A percentile compares a stretch with the other conserved stretches of the same genome.
These are phyloP conservation scores for Drosophila anomalata DNA, from an alignment of 2,888 invertebrate genomes.

Conservation along the genomic window DNA sequence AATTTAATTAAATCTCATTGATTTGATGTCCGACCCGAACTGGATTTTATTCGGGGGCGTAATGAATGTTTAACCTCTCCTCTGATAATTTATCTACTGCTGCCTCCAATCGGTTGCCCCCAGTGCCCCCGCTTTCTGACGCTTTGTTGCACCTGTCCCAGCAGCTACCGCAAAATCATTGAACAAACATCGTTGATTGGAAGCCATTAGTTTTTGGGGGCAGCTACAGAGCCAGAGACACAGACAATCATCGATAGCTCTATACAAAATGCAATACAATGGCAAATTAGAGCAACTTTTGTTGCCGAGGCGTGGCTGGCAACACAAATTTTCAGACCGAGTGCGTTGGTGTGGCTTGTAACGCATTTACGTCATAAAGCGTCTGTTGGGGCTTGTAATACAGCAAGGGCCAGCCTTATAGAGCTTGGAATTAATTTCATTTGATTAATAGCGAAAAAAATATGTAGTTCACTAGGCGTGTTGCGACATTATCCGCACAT, in stretches of 20 bases:
- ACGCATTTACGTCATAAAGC: slow-evolving; percentile 25
- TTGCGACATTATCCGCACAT: neutral
- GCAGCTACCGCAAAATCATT: slow-evolving; percentile 44
- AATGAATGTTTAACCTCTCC: slow-evolving; percentile 37
- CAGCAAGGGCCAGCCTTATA: slow-evolving; percentile 10
- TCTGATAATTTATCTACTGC: slow-evolving; percentile 26
- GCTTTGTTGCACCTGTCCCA: slow-evolving; percentile 53
- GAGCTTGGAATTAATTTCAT: slow-evolving; percentile 11
- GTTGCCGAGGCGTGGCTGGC: slow-evolving; percentile 32
- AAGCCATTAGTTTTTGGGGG: slow-evolving; percentile 48
- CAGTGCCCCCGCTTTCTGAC: slow-evolving; percentile 16
- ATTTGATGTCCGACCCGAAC: slow-evolving; percentile 5
- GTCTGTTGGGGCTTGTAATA: slow-evolving; percentile 1
- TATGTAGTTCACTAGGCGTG: too few species aligned
- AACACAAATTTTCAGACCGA: slow-evolving; percentile 15
- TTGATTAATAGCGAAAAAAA: too few species aligned
- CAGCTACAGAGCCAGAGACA: slow-evolving; percentile 6
- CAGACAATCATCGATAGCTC: slow-evolving; percentile 47
- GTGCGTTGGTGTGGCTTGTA: slow-evolving; percentile 31
- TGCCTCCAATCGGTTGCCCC: slow-evolving; percentile 1
- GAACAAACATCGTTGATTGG: slow-evolving; percentile 61
- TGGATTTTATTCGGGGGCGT: slow-evolving; percentile 24
- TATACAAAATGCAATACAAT: slow-evolving; percentile 59
- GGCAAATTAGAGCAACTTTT: slow-evolving; percentile 65
- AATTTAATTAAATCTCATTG: slow-evolving; percentile 31